phyloP scores from a whole-genome alignment of 2,888 invertebrate species.

The Smittia sp. region DNA sequence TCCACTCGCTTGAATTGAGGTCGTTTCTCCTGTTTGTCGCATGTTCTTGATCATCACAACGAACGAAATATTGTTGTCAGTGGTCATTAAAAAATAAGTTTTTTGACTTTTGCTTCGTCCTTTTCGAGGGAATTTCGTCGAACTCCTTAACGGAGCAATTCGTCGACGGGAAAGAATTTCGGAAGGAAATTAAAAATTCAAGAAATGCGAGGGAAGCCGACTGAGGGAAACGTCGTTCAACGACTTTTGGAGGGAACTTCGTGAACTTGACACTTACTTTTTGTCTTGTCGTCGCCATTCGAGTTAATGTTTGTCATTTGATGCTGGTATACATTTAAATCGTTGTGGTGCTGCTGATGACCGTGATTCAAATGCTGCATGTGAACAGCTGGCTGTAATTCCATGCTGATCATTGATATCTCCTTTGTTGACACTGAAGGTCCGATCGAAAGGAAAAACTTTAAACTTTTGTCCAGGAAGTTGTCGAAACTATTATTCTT shows the following conservation, averaged over 20 bases:
- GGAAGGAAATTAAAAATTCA: slow-evolving; percentile 10
- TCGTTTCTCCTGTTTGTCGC: slow-evolving; percentile 24
- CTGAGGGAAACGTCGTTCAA: not conserved
- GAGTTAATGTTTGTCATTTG: slow-evolving; percentile 39
- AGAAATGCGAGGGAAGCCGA: not conserved
- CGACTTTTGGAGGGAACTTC: slow-evolving; percentile 2
- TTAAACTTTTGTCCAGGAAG: not conserved
- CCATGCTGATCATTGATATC: slow-evolving; percentile 49
- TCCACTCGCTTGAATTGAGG: not conserved
- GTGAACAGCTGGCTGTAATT: slow-evolving; percentile 50
- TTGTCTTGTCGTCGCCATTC: slow-evolving; percentile 31
- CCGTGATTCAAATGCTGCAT: slow-evolving; percentile 48
- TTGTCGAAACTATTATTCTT: too few relatives aligned
- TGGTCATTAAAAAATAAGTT: slow-evolving; percentile 26
- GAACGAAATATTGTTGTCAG: slow-evolving; percentile 24
- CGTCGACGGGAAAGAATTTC: not conserved
- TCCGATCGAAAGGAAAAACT: not conserved
- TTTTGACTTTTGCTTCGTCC: slow-evolving; percentile 2
- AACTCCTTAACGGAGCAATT: slow-evolving; percentile 18
- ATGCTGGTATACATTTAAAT: slow-evolving; percentile 38
- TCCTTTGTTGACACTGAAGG: not conserved
- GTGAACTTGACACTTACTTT: slow-evolving; percentile 37
- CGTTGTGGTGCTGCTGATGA: slow-evolving; percentile 43
- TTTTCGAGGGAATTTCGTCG: slow-evolving; percentile 20
- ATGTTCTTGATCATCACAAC: slow-evolving; percentile 16